These are phyloP conservation scores for Acyrthosiphon pisum DNA, from an alignment of 1,140 invertebrate species.

Conservation along the genomic window DNA sequence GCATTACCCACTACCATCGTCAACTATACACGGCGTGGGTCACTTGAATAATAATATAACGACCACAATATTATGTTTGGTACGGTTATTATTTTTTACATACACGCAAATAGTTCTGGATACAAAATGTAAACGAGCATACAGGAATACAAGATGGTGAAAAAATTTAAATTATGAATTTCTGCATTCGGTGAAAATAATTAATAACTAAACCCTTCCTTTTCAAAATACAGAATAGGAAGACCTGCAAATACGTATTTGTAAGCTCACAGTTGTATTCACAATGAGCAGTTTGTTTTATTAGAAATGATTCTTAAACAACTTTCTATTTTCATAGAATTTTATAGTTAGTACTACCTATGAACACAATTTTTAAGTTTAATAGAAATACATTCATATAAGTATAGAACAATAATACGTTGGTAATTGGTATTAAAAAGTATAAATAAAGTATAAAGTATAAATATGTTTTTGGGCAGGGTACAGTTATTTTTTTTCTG, in stretches of 20 bases:
- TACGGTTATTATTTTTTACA: not conserved
- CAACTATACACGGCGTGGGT: not conserved
- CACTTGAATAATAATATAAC: conserved; percentile 17
- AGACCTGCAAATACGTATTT: not conserved
- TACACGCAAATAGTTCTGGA: not conserved
- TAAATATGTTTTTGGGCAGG: no score
- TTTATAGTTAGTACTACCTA: not conserved
- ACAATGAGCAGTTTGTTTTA: not conserved
- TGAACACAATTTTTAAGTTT: not conserved
- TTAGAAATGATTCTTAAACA: not conserved
- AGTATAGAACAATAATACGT: not conserved
- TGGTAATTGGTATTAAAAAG: no score
- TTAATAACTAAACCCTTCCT: not conserved
- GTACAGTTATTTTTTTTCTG: no score
- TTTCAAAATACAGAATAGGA: not conserved
- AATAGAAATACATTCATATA: not conserved
- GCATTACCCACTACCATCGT: not conserved
- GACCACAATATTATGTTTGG: not conserved
- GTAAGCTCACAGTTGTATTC: not conserved
- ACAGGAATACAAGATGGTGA: not conserved
- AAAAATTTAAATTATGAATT: not conserved
- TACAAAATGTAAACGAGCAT: not conserved
- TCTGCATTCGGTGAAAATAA: not conserved
- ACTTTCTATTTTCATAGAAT: not conserved
- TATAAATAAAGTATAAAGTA: no score